Base-by-base conservation (phyloP, 2,797 vertebrate species). In the Leptatherina wallacei region DNA sequence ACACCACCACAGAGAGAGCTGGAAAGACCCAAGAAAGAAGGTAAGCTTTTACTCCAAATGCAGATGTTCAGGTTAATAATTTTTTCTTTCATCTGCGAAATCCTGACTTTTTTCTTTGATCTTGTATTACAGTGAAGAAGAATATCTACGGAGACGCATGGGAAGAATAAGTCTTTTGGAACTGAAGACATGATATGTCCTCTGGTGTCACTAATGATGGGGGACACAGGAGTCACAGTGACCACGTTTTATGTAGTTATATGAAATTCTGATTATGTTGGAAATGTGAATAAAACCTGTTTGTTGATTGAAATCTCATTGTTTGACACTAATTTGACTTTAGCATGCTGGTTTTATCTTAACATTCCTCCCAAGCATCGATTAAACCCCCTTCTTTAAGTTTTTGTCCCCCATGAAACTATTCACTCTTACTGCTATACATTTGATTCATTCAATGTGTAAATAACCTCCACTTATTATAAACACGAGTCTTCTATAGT, bases 131-230 rank as follows among this genome's bases (percentile, higher is more conserved):
- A 98, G 97, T 58, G 55, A 97, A 98, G 92, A 96, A 96, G 88
- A 99, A 98, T 85, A 92, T 96, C 83, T 99, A 99, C 12, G 98
- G 98, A 87, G 98, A 99, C 80, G 57, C 95, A 59, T 98, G 96
- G 97, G 97, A 99, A 24, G 97, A 99, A 35, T 98, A 92, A 97
- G 61, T 71, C 30, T n/a, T 29, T 24, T 60, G 63, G 2, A 70
- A 58, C 20, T 51, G 0, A 14, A 13, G 5, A 38, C 65, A 1
- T 59, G 12, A 69, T 61, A 3, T 61, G 35, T 66, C 52, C 6
- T 30, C 20, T 12, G 52, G 63, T 38, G 10, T 69, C 54, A 16
- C 44, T 27, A 36, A 54, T 30, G 22, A 52, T 27, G 13, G 13
- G 32, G 22, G 2, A 69, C 49, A 40, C 1, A 0, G 27, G 14